phyloP scores from a whole-genome alignment of 2,797 vertebrate species.

The Sebastes iracundus region DNA sequence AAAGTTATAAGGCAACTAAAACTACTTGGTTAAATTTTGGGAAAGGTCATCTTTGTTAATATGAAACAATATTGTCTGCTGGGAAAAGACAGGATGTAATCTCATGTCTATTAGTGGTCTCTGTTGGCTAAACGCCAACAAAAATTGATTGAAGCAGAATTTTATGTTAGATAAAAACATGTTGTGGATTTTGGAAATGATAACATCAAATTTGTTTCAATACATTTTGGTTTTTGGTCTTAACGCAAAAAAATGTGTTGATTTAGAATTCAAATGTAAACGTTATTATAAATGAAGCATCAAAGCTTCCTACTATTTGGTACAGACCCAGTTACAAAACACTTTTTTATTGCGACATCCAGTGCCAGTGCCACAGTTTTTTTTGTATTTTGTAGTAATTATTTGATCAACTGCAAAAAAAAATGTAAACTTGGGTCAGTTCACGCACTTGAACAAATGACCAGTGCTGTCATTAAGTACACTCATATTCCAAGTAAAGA shows the following conservation, averaged over 20 bases:
- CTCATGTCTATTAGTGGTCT: not conserved
- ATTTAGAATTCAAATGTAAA: not conserved
- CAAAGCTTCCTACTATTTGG: rapidly evolving
- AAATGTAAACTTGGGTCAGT: not conserved
- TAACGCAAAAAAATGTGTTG: not conserved
- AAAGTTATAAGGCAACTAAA: not conserved
- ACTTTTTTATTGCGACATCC: not conserved
- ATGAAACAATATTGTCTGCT: not conserved
- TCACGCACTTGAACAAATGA: not conserved
- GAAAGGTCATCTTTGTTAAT: not conserved
- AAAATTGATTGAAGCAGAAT: not conserved
- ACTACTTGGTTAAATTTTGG: not conserved
- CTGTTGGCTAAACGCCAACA: not conserved
- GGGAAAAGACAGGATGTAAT: not conserved
- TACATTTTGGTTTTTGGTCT: not conserved
- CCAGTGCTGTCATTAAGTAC: not conserved
- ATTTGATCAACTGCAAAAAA: not conserved
- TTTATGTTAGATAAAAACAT: not conserved
- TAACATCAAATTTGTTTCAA: not conserved
- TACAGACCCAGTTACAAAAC: not conserved
- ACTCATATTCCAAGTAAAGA: not conserved
- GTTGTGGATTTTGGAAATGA: not conserved
- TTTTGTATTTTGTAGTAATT: not conserved
- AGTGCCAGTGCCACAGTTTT: too few species aligned
- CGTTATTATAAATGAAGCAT: not conserved